A percentile compares a stretch with the other conserved stretches of the same genome.
phyloP scores from a whole-genome alignment of 2,113 vertebrate genomes.

The Corydoras maculifer region DNA sequence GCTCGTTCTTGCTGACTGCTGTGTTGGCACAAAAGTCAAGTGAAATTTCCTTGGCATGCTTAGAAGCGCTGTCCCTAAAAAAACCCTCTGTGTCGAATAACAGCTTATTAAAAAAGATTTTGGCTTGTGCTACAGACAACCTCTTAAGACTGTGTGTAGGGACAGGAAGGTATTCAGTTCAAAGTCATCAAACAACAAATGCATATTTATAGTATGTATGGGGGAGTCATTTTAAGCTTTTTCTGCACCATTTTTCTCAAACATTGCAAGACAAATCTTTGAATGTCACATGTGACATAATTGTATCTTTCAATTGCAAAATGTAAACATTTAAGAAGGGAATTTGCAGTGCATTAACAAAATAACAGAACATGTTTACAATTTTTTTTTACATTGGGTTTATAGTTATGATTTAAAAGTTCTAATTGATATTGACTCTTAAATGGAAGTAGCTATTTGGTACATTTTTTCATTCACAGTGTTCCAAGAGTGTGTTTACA shows the following conservation, averaged over 20 bases:
- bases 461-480: constrained; percentile 32
- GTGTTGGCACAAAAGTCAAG: not conserved
- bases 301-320: constrained; percentile 17
- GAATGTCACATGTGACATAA: not conserved
- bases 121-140: not conserved
- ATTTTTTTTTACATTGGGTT: constrained; percentile 4
- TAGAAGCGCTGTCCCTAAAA: not conserved
- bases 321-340: constrained; percentile 36
- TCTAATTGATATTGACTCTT: not conserved
- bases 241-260: too few relatives aligned
- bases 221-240: too few relatives aligned
- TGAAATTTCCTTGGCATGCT: not conserved
- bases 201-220: not conserved
- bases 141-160: constrained; percentile 5
- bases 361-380: constrained; percentile 6
- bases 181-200: constrained; percentile 3
- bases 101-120: constrained; percentile 6
- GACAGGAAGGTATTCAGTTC: not conserved
- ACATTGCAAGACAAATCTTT: too few relatives aligned
- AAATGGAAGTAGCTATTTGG: constrained; percentile 31
- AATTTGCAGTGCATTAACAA: constrained; percentile 30
- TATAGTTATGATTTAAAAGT: constrained; percentile 8
- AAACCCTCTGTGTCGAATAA: not conserved
- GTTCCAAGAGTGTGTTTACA: constrained; percentile 53
- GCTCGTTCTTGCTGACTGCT: not conserved